Evolutionary conservation across 1,140 invertebrate genomes (phyloP).

Genomic region (Eciton burchellii): DNA sequence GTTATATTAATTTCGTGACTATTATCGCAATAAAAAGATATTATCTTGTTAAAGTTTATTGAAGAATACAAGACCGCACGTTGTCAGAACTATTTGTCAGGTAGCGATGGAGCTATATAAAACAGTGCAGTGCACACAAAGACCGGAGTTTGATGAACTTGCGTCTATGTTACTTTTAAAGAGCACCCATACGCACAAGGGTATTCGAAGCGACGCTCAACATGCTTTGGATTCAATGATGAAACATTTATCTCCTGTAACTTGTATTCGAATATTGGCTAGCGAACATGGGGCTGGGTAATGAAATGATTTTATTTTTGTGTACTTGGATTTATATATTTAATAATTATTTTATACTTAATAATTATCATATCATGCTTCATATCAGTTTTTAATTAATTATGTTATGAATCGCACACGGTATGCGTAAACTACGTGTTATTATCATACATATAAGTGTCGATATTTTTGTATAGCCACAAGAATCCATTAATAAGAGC

Average conservation of each 20-base stretch:
- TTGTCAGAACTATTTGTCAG: constrained; percentile 64
- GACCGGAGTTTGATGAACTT: constrained; percentile 70
- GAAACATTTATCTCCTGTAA: constrained; percentile 48
- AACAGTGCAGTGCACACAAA: constrained; percentile 62
- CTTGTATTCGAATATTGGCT: constrained; percentile 55
- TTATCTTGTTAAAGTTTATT: constrained; percentile 52
- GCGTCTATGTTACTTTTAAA: constrained; percentile 60
- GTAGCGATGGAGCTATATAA: constrained; percentile 64
- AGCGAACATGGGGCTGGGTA: constrained; percentile 43
- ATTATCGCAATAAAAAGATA: neutral
- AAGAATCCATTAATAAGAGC: constrained; percentile 66
- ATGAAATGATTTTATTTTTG: neutral
- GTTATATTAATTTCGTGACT: neutral
- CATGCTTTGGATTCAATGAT: constrained; percentile 66
- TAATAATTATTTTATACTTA: neutral
- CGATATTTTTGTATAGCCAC: constrained; percentile 46
- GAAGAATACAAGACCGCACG: constrained; percentile 62
- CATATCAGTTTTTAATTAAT: constrained; percentile 8
- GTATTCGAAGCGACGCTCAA: constrained; percentile 61
- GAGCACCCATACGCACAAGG: constrained; percentile 62
- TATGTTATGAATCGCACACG: neutral
- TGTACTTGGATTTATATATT: neutral
- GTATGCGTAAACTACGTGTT: too few species aligned
- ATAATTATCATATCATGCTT: neutral
- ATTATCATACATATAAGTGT: too few species aligned